These are phyloP conservation scores for Ochotona curzoniae DNA, from an alignment of 2,113 vertebrate genomes.

Conservation along the genomic window DNA sequence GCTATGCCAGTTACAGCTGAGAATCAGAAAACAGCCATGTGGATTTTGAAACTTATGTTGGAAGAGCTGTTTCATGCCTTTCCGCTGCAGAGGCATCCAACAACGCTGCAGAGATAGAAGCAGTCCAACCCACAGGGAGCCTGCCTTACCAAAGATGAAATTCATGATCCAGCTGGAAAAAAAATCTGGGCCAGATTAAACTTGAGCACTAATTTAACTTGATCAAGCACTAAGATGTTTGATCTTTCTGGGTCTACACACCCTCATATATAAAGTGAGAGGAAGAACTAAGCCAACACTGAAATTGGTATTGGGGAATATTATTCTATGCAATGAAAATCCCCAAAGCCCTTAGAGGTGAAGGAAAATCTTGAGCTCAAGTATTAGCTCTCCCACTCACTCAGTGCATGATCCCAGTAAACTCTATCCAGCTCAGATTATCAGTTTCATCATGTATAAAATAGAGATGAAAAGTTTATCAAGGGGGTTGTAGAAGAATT, in stretches of 20 bases:
- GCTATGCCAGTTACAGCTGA: constrained; percentile 71
- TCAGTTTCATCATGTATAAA: not conserved
- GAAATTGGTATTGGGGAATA: not conserved
- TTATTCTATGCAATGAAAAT: not conserved
- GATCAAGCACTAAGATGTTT: not conserved
- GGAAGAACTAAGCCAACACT: not conserved
- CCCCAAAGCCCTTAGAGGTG: not conserved
- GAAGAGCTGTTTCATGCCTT: constrained; percentile 60
- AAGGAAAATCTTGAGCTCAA: not conserved
- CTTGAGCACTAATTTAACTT: constrained; percentile 6
- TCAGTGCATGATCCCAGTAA: not conserved
- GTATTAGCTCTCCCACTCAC: not conserved
- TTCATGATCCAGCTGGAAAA: constrained; percentile 1
- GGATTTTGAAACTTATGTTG: constrained; percentile 49
- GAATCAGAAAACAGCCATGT: constrained; percentile 69
- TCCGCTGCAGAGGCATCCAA: constrained; percentile 59
- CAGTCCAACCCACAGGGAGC: not conserved
- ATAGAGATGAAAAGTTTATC: not conserved
- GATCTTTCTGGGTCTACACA: not conserved
- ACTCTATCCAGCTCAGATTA: not conserved
- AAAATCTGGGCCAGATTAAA: not conserved
- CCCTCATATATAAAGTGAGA: not conserved
- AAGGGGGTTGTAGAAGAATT: not conserved
- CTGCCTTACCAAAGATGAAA: constrained; percentile 42
- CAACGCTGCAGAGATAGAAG: not conserved